These are phyloP conservation scores for Steinernema carpocapsae DNA, from an alignment of 2,888 invertebrate species.

Conservation along the genomic window DNA sequence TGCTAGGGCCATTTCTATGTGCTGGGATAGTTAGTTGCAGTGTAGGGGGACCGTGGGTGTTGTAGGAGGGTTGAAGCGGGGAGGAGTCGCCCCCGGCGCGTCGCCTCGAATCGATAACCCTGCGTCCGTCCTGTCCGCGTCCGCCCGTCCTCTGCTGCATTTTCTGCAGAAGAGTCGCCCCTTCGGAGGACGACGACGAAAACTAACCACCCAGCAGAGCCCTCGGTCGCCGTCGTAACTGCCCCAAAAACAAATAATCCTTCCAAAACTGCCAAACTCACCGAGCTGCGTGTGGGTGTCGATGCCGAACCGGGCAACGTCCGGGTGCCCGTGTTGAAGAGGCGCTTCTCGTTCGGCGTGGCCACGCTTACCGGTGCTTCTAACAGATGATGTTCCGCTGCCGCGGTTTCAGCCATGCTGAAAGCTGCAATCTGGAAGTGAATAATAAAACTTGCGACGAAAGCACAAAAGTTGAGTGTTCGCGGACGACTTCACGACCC, in stretches of 20 bases:
- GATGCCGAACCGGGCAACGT: constrained; percentile 29
- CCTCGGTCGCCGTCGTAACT: neutral
- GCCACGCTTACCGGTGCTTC: constrained; percentile 28
- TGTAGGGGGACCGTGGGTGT: neutral
- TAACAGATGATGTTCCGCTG: constrained; percentile 21
- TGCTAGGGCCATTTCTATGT: too few species aligned
- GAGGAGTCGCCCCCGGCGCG: constrained; percentile 32
- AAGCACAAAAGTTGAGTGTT: too few species aligned
- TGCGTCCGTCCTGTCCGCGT: constrained; percentile 27
- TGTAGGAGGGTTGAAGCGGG: constrained; percentile 20
- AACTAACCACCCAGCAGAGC: neutral
- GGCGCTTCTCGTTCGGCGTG: constrained; percentile 21
- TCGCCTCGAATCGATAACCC: constrained; percentile 30
- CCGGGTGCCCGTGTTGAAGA: constrained; percentile 18
- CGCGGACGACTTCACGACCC: neutral
- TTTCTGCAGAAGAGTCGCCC: constrained; percentile 25
- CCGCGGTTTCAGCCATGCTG: constrained; percentile 26
- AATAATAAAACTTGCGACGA: neutral
- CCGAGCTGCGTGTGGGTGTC: constrained; percentile 24
- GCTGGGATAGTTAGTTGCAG: neutral
- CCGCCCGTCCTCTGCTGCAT: constrained; percentile 19
- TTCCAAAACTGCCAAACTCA: constrained; percentile 3
- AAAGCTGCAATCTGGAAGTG: neutral
- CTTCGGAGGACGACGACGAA: neutral
- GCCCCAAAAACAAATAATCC: constrained; percentile 2